A percentile compares a stretch with the other conserved stretches of the same genome.
phyloP scores from a whole-genome alignment of 2,888 invertebrate genomes.

The Ectemnius continuus region DNA sequence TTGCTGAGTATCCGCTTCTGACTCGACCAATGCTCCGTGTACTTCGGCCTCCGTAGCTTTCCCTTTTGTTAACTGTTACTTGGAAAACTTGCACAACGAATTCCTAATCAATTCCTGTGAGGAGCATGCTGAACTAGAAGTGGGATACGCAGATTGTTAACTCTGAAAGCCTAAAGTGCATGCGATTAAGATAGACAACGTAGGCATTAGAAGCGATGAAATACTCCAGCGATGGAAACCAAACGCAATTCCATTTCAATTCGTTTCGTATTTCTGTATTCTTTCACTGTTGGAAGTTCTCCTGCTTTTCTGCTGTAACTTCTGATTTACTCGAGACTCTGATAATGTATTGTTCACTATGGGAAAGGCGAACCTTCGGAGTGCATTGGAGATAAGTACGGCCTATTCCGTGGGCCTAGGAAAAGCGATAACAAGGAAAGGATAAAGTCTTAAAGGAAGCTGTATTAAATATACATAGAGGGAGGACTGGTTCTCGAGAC shows the following conservation, averaged over 20 bases:
- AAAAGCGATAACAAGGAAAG: slow-evolving; percentile 34
- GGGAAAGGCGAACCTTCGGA: too few species aligned
- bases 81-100: slow-evolving; percentile 4
- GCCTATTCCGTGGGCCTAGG: slow-evolving; percentile 28
- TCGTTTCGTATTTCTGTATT: slow-evolving; percentile 23
- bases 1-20: background rate
- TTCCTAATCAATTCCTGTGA: background rate
- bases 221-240: background rate
- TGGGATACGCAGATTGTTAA: slow-evolving; percentile 14
- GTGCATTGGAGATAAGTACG: background rate
- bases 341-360: too few species aligned
- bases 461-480: slow-evolving; percentile 34
- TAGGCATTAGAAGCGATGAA: background rate
- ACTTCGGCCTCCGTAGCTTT: background rate
- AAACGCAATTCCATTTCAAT: background rate
- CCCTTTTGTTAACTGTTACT: slow-evolving; percentile 5
- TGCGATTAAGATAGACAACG: slow-evolving; percentile 3
- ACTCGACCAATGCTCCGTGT: slow-evolving; percentile 1
- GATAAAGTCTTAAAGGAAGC: slow-evolving; percentile 41
- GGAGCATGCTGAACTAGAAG: slow-evolving; percentile 5
- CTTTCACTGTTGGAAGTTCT: background rate
- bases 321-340: background rate
- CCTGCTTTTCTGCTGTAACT: background rate
- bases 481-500: slow-evolving; percentile 39
- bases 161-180: background rate